phyloP scores from a whole-genome alignment of 2,113 vertebrate genomes.

The Megaceryle maxima region DNA sequence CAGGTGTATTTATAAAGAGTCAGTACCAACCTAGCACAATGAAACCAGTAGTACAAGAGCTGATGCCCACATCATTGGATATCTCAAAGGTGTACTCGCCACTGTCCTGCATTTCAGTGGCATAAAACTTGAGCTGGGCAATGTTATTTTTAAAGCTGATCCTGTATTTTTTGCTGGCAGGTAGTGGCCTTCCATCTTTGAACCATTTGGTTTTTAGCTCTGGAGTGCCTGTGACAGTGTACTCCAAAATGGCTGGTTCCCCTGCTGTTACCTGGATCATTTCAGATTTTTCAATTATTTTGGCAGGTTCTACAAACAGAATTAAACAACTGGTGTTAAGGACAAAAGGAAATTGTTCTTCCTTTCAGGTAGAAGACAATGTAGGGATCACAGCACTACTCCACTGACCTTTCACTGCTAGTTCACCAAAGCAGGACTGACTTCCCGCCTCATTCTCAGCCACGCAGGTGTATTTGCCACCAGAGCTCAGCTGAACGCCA shows the following conservation, averaged over 20 bases:
- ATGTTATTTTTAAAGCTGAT: constrained; percentile 91
- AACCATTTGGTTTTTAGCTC: constrained; percentile 97
- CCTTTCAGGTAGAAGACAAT: neutral
- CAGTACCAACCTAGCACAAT: constrained; percentile 90
- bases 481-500: constrained; percentile 81
- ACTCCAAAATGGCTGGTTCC: constrained; percentile 91
- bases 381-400: neutral
- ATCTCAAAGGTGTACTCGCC: constrained; percentile 93
- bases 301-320: constrained; percentile 91
- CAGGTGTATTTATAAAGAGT: neutral
- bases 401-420: constrained; percentile 94
- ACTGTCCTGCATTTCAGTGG: constrained; percentile 87
- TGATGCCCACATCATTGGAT: constrained; percentile 92
- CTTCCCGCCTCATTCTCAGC: constrained; percentile 96
- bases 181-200: constrained; percentile 89
- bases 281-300: constrained; percentile 89
- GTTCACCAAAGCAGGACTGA: constrained; percentile 90
- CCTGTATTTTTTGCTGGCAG: constrained; percentile 92
- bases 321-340: constrained; percentile 64
- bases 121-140: constrained; percentile 91
- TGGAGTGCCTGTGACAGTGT: constrained; percentile 90
- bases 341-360: neutral
- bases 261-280: constrained; percentile 94
- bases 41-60: constrained; percentile 88
- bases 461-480: constrained; percentile 90